A percentile compares a stretch with the other conserved stretches of the same genome.
phyloP scores from a whole-genome alignment of 2,888 invertebrate species.

The Dione juno region DNA sequence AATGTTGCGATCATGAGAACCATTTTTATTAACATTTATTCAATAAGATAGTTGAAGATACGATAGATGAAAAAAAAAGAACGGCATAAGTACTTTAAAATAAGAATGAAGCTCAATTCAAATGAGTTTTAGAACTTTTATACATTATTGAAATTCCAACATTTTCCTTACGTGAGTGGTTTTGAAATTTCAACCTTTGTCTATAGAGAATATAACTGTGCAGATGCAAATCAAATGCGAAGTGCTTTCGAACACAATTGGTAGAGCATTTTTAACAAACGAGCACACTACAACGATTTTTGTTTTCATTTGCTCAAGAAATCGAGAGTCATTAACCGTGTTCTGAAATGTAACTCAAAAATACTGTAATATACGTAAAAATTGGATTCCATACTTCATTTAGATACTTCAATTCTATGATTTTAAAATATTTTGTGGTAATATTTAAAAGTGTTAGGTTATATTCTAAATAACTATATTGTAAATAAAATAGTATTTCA shows the following conservation, averaged over 20 bases:
- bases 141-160: neutral
- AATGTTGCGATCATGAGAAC: neutral
- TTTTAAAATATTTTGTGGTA: too few relatives aligned
- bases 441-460: too few relatives aligned
- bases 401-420: too few relatives aligned
- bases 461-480: too few relatives aligned
- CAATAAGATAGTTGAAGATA: neutral
- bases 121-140: neutral
- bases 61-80: neutral
- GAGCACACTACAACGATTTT: conserved; percentile 6
- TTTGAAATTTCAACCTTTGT: conserved; percentile 17
- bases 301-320: conserved; percentile 17
- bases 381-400: too few relatives aligned
- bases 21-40: neutral
- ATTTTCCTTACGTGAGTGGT: conserved; percentile 15
- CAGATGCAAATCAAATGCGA: conserved; percentile 21
- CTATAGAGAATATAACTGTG: conserved; percentile 10
- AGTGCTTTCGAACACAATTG: conserved; percentile 17
- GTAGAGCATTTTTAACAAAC: conserved; percentile 19
- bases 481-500: too few relatives aligned
- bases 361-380: neutral
- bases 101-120: too few relatives aligned
- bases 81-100: neutral
- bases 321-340: conserved; percentile 7
- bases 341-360: neutral